Evolutionary conservation across 2,797 vertebrate genomes (phyloP).

Genomic region (Peromyscus eremicus): DNA sequence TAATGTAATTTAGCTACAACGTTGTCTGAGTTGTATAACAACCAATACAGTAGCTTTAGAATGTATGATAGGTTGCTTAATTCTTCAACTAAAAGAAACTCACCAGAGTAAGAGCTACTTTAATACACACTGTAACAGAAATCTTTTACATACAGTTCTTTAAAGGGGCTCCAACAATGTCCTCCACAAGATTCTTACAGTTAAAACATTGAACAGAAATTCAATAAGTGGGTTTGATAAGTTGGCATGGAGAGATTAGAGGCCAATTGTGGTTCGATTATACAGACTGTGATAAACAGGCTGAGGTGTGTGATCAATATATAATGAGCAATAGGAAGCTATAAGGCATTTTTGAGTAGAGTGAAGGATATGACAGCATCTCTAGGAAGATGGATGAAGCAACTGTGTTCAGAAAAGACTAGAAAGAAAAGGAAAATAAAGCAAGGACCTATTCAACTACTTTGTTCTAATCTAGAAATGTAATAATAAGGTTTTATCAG

Average conservation of each 20-base stretch:
- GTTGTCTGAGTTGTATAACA: background rate
- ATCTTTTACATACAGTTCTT: background rate
- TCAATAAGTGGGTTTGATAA: background rate
- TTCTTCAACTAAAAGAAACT: constrained; percentile 4
- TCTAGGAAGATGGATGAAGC: background rate
- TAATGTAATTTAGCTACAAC: background rate
- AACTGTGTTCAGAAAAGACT: constrained; percentile 14
- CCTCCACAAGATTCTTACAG: background rate
- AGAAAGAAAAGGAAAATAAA: constrained; percentile 34
- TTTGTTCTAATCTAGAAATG: background rate
- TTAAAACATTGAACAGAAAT: background rate
- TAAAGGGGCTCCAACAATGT: background rate
- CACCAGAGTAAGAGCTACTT: background rate
- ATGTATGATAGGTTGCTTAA: background rate
- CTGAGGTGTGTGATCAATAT: background rate
- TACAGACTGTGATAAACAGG: background rate
- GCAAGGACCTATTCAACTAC: background rate
- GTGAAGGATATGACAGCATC: background rate
- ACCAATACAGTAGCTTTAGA: background rate
- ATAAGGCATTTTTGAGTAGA: constrained; percentile 10
- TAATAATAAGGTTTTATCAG: background rate
- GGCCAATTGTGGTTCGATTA: background rate
- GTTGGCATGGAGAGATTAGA: background rate
- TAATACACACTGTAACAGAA: background rate
- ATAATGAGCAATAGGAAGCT: background rate